Base-by-base conservation (phyloP, 2,797 vertebrate species). In the Pteropus rufus region DNA sequence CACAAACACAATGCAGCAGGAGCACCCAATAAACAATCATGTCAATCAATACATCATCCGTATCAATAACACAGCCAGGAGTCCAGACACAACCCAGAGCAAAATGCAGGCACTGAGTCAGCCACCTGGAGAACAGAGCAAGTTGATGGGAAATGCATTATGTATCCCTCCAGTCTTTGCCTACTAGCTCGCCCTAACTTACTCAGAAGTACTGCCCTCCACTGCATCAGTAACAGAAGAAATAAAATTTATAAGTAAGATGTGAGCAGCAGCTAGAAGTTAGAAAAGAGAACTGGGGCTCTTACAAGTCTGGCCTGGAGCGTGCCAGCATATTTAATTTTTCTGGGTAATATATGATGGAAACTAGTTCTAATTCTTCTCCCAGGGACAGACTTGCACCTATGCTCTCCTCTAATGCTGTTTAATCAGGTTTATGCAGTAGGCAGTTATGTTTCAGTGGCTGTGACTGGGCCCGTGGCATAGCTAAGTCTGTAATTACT, bases 401-500 rank as follows among this genome's bases (percentile, higher is more conserved):
- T 96, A 93, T 96, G 41, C 54, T 87, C 41, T 29, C 89, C 86
- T 96, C 93, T 95, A 97, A 97, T 97, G 93, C 94, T 96, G 79
- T 96, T 72, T 93, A 73, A 95, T 96, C 75, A 93, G 86, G 89
- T 60, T 89, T 95, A 64, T 80, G 54, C 65, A 16, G 62, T 86
- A 96, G 91, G 80, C 97, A 96, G 91, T 89, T 72, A 86, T 94
- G 60, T 96, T 97, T 91, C 83, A 76, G 86, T 10, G 21, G 49
- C 93, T 84, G 31, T 91, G 70, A 93, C 72, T 90, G 92, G 80
- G 83, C 91, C 83, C 39, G 89, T 86, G 76, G 75, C 89, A 93
- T 73, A 90, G 85, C 91, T 94, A 93, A 97, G 86, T 97, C 94
- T 95, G 39, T 95, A 97, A 97, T 96, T 96, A 96, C 95, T 91